Conservation (phyloP, 1,140 invertebrate genomes). For the Drosophila carrolli region DNA sequence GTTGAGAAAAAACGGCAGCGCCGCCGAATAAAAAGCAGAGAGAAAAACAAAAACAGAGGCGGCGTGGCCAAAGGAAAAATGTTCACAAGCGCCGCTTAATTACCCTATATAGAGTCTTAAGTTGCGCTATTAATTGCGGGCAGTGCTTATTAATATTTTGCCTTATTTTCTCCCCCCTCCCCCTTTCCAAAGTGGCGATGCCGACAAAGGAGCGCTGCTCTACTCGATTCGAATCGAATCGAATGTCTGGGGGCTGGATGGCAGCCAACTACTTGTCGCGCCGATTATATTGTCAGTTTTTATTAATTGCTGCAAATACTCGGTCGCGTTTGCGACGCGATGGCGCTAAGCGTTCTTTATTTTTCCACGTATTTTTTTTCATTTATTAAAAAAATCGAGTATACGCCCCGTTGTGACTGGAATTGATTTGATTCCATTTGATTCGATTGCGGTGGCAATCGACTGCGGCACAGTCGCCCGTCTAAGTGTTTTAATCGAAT, state of each 20-base stretch:
- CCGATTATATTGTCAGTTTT: slow-evolving; percentile 82
- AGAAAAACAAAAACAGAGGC: slow-evolving; percentile 39
- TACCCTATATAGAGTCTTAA: slow-evolving; percentile 83
- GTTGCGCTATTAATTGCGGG: slow-evolving; percentile 83
- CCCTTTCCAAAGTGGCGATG: slow-evolving; percentile 21
- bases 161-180: slow-evolving; percentile 44
- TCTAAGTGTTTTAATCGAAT: slow-evolving; percentile 55
- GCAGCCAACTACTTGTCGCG: slow-evolving; percentile 81
- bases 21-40: slow-evolving; percentile 4
- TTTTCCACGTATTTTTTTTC: neutral
- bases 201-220: slow-evolving; percentile 65
- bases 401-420: slow-evolving; percentile 74
- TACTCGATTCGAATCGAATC: slow-evolving; percentile 6
- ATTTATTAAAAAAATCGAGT: slow-evolving; percentile 66
- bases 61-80: slow-evolving; percentile 77
- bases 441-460: slow-evolving; percentile 48
- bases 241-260: slow-evolving; percentile 72
- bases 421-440: slow-evolving; percentile 72
- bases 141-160: slow-evolving; percentile 82
- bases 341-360: slow-evolving; percentile 70
- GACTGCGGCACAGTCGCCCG: slow-evolving; percentile 8
- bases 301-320: slow-evolving; percentile 82
- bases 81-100: slow-evolving; percentile 83
- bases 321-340: slow-evolving; percentile 42
- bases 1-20: slow-evolving; percentile 22